Base-by-base conservation (phyloP, 2,797 vertebrate species). In the Epinephelus malabaricus region DNA sequence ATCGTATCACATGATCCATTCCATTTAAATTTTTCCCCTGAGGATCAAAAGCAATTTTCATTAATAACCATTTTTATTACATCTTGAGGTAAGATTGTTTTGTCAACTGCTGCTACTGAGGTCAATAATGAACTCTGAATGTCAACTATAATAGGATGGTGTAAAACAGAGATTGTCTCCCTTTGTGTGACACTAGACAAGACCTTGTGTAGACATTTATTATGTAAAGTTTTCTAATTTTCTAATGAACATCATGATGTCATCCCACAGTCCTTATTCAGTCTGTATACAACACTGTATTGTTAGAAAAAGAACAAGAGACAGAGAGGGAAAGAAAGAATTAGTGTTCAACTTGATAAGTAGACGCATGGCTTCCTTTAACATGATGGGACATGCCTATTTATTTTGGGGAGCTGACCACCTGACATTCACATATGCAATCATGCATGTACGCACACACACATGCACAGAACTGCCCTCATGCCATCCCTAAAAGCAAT, bases 401-500 rank as follows among this genome's bases (percentile, higher is more conserved):
- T 83, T 79, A 73, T 85, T 82, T 76, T 69, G 27, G 56, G 51
- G 73, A 56, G 61, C 55, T 83, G 80, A 82, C 85, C 84, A 76
- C 40, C 80, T 83, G 76, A 81, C 65, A 77, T 78, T 61, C 51
- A 67, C 25, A 51, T 53, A 59, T 9, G 15, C 64, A 73, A 10
- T 27, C 74, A 54, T 30, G 51, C 27, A 53, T 19, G 21, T 49
- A 4, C 65, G n/a, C 59, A 55, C 5, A 51, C 51, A 2, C 43
- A 25, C 23, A 30, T 5, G 5, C 27, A 60, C 15, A 75, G 10
- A 53, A 21, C 58, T 66, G 38, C 34, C 64, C 73, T 66, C 60
- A 34, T 69, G 67, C 45, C 45, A 63, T 78, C 25, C 40, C 73
- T 85, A 76, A 79, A 79, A 86, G 79, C 62, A 91, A 91, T 87